Evolutionary conservation across 2,888 invertebrate species (phyloP), one percentile per base, ranked within the genome.

Genomic region (Homarus gammarus): DNA sequence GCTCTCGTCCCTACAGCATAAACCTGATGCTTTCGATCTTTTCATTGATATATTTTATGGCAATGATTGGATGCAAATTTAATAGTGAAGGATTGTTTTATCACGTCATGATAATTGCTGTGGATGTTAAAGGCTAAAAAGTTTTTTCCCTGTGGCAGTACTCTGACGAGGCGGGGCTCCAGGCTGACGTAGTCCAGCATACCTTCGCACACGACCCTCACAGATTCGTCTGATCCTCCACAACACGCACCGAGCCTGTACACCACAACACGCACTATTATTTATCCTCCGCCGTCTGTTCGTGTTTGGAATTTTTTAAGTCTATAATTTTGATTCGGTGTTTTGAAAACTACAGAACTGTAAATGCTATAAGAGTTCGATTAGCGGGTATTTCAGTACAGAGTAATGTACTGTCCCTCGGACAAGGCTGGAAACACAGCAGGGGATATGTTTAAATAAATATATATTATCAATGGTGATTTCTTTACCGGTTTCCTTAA

Each of bases 321-420:
- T 72, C 31, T 72, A 72, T 72, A 72, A 36, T 36, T 72, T 36
- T 72, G 3, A n/a, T n/a, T n/a, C n/a, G n/a, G n/a, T n/a, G n/a
- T n/a, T n/a, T n/a, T n/a, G n/a, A n/a, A n/a, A n/a, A n/a, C n/a
- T n/a, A n/a, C n/a, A n/a, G n/a, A n/a, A n/a, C n/a, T n/a, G n/a
- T n/a, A n/a, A n/a, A n/a, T n/a, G n/a, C n/a, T n/a, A n/a, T n/a
- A n/a, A n/a, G n/a, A n/a, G n/a, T n/a, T n/a, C n/a, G n/a, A n/a
- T n/a, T n/a, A n/a, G n/a, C n/a, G n/a, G n/a, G n/a, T n/a, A n/a
- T n/a, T n/a, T n/a, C n/a, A n/a, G n/a, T n/a, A n/a, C n/a, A n/a
- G n/a, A n/a, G n/a, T n/a, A n/a, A n/a, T n/a, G n/a, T n/a, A n/a
- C n/a, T n/a, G n/a, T n/a, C n/a, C n/a, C n/a, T n/a, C n/a, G n/a